phyloP scores from a whole-genome alignment of 2,888 invertebrate species.

The Empis stercorea region DNA sequence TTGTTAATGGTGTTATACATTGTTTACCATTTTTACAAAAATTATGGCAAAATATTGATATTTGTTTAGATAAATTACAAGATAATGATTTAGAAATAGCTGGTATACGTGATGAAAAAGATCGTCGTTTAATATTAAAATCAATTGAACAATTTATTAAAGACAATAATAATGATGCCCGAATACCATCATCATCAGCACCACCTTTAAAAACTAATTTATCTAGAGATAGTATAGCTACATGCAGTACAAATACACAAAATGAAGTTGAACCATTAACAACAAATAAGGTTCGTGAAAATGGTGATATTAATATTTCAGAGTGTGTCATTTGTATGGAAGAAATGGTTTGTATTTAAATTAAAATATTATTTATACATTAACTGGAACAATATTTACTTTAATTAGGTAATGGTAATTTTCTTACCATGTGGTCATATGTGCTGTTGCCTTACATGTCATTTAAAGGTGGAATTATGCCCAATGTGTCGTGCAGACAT shows the following conservation, averaged over 20 bases:
- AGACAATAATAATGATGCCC: constrained; percentile 10
- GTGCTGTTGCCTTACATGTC: constrained; percentile 65
- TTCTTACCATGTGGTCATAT: constrained; percentile 82
- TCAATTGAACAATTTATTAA: constrained; percentile 49
- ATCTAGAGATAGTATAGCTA: neutral
- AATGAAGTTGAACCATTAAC: constrained; percentile 17
- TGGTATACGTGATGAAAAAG: constrained; percentile 43
- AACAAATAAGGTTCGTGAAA: constrained; percentile 10
- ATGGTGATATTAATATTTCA: constrained; percentile 32
- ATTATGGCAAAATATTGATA: constrained; percentile 17
- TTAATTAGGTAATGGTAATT: constrained; percentile 55
- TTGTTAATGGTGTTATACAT: constrained; percentile 60
- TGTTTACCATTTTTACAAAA: constrained; percentile 55
- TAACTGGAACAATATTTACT: constrained; percentile 2
- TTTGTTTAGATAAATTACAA: constrained; percentile 34
- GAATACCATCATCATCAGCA: constrained; percentile 25
- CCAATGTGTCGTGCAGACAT: constrained; percentile 67
- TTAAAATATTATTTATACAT: constrained; percentile 6
- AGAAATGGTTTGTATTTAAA: constrained; percentile 41
- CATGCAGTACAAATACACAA: constrained; percentile 10
- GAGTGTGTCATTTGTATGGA: constrained; percentile 84
- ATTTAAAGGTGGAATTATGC: constrained; percentile 46
- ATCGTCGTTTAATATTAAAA: constrained; percentile 47
- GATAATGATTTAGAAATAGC: constrained; percentile 43
- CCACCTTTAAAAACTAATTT: constrained; percentile 12